Conservation (phyloP, 2,888 invertebrate species). For the Drosophila picticornis region DNA sequence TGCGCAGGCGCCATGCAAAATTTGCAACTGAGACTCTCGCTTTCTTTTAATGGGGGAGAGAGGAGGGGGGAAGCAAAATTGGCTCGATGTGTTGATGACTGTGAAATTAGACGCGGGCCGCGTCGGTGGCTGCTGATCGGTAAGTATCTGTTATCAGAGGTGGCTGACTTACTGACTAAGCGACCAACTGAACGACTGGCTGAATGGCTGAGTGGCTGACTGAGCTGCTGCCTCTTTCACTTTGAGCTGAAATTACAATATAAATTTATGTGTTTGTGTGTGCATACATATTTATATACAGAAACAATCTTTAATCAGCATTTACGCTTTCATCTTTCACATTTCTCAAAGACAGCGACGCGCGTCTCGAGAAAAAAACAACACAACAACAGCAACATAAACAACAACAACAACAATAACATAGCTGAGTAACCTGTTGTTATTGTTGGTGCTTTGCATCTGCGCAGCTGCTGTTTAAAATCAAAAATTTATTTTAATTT, state of each 20-base stretch:
- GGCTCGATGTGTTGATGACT: conserved; percentile 68
- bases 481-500: conserved; percentile 67
- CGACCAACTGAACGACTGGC: conserved; percentile 53
- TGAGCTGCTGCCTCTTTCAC: conserved; percentile 65
- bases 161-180: conserved; percentile 67
- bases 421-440: conserved; percentile 52
- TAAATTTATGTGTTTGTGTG: conserved; percentile 48
- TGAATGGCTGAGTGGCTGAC: conserved; percentile 28
- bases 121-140: conserved; percentile 36
- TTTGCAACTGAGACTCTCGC: conserved; percentile 74
- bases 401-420: conserved; percentile 29
- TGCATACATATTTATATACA: conserved; percentile 53
- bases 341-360: conserved; percentile 71
- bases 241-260: conserved; percentile 77
- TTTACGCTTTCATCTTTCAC: conserved; percentile 81
- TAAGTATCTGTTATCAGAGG: conserved; percentile 65
- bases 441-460: conserved; percentile 30
- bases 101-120: conserved; percentile 67
- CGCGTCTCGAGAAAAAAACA: conserved; percentile 56
- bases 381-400: conserved; percentile 41
- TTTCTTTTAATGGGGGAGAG: conserved; percentile 63
- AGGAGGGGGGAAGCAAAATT: conserved; percentile 2
- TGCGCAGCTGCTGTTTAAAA: conserved; percentile 52
- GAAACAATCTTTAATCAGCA: conserved; percentile 81
- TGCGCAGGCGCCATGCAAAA: conserved; percentile 45